phyloP scores from a whole-genome alignment of 2,113 vertebrate genomes.

The Myotis davidii region DNA sequence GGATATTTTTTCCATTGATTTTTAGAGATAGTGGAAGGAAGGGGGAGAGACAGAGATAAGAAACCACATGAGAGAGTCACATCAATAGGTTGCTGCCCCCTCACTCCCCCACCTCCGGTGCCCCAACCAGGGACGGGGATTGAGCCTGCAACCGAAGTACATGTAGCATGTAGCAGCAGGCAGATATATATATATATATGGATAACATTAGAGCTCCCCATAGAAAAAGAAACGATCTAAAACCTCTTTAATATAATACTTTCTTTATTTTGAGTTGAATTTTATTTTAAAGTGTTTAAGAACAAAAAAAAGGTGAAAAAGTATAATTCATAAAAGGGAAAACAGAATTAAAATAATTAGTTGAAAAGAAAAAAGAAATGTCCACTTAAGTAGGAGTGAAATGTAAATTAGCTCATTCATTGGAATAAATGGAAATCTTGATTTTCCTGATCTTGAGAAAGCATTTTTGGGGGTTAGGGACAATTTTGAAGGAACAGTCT shows the following conservation, averaged over 20 bases:
- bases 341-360: neutral
- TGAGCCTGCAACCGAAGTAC: neutral
- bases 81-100: too few species aligned
- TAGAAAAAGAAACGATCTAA: neutral
- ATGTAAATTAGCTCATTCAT: neutral
- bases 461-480: neutral
- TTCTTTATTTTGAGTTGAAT: neutral
- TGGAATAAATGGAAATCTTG: neutral
- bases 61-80: too few species aligned
- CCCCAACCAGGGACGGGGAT: neutral
- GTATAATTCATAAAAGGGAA: neutral
- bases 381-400: neutral
- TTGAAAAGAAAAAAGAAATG: neutral
- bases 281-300: neutral
- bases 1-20: too few species aligned
- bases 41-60: too few species aligned
- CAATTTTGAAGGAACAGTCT: neutral
- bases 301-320: neutral
- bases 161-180: too few species aligned
- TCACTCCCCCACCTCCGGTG: accelerated
- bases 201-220: neutral
- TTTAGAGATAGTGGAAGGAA: too few species aligned
- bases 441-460: neutral
- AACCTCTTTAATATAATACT: neutral
- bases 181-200: too few species aligned